A percentile compares a stretch with the other conserved stretches of the same genome.
phyloP scores from a whole-genome alignment of 2,888 invertebrate species.

The Empis stercorea region DNA sequence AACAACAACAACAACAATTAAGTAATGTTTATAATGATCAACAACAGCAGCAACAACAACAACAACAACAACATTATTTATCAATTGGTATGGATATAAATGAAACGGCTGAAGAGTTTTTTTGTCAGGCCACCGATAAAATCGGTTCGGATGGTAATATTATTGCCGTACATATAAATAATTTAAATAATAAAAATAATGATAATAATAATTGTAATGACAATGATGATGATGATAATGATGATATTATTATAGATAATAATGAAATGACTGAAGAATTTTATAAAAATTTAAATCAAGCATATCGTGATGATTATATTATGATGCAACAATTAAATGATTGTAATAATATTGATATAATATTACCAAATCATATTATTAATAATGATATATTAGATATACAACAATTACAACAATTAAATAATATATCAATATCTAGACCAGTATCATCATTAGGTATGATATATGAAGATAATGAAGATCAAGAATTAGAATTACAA shows the following conservation, averaged over 20 bases:
- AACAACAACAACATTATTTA: too few species aligned
- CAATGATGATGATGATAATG: not conserved
- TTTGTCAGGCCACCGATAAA: constrained; percentile 28
- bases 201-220: not conserved
- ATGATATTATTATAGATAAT: constrained; percentile 14
- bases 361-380: constrained; percentile 7
- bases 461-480: constrained; percentile 75
- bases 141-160: constrained; percentile 20
- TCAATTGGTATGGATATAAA: constrained; percentile 3
- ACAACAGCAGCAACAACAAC: not conserved
- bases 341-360: constrained; percentile 7
- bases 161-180: constrained; percentile 25
- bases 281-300: constrained; percentile 76
- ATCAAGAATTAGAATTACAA: constrained; percentile 20
- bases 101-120: constrained; percentile 24
- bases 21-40: too few species aligned
- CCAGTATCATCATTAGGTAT: constrained; percentile 65
- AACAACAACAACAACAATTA: not conserved
- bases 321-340: constrained; percentile 9
- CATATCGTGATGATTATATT: constrained; percentile 59
- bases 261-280: constrained; percentile 76
- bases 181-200: constrained; percentile 15
- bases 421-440: constrained; percentile 37
- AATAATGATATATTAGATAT: constrained; percentile 20
- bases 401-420: constrained; percentile 22